Evolutionary conservation across 2,888 invertebrate species (phyloP).

Genomic region (Heliconius hortense): DNA sequence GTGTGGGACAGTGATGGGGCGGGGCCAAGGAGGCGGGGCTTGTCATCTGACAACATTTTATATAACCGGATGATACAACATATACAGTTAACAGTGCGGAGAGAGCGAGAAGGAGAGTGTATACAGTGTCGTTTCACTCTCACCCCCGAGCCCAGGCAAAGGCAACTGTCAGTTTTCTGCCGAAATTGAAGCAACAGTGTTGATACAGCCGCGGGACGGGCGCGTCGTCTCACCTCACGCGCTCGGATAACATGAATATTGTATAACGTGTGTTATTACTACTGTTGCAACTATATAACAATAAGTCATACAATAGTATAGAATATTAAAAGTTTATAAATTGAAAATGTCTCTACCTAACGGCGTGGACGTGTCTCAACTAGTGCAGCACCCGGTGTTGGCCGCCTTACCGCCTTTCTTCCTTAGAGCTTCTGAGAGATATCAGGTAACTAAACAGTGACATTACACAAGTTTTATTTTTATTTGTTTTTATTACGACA

Average conservation of each 20-base stretch:
- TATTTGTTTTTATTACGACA: background rate
- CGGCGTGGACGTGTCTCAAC: slow-evolving; percentile 92
- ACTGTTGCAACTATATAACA: slow-evolving; percentile 31
- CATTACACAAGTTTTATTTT: background rate
- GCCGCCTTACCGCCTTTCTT: slow-evolving; percentile 94
- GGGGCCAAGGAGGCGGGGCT: slow-evolving; percentile 52
- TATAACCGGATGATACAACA: slow-evolving; percentile 82
- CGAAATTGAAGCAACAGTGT: slow-evolving; percentile 79
- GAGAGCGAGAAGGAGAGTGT: slow-evolving; percentile 63
- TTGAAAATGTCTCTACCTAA: slow-evolving; percentile 90
- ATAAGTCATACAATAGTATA: background rate
- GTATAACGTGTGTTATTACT: slow-evolving; percentile 35
- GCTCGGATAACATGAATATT: slow-evolving; percentile 37
- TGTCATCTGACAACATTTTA: slow-evolving; percentile 79
- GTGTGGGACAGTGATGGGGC: slow-evolving; percentile 52
- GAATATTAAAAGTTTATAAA: slow-evolving; percentile 37
- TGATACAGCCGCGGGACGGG: slow-evolving; percentile 60
- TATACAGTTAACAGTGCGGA: slow-evolving; percentile 78
- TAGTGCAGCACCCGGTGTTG: slow-evolving; percentile 93
- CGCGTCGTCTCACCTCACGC: slow-evolving; percentile 60
- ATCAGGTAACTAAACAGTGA: slow-evolving; percentile 82
- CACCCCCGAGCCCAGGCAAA: slow-evolving; percentile 48
- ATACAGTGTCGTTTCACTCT: slow-evolving; percentile 72
- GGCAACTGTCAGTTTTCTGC: slow-evolving; percentile 65
- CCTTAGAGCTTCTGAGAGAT: slow-evolving; percentile 93